A percentile compares a stretch with the other conserved stretches of the same genome.
These are phyloP conservation scores for Drosophila pseudotalamancana DNA, from an alignment of 2,888 invertebrate species.

Conservation along the genomic window DNA sequence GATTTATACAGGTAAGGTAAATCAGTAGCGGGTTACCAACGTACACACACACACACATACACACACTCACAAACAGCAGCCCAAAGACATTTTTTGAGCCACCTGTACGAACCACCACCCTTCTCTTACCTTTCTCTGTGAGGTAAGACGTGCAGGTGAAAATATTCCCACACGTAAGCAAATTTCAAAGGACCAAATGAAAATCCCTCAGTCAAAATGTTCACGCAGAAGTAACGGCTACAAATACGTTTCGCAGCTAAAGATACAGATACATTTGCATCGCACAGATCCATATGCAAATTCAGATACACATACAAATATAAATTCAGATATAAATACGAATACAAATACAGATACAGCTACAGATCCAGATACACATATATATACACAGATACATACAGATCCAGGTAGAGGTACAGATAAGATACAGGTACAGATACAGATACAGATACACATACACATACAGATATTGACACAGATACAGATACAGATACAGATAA, in stretches of 20 bases:
- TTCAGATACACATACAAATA: constrained; percentile 1
- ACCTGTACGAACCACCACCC: not conserved
- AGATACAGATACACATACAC: too few relatives aligned
- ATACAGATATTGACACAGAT: too few relatives aligned
- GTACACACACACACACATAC: constrained; percentile 23
- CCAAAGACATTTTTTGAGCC: constrained; percentile 33
- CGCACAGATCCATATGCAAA: not conserved
- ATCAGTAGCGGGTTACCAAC: constrained; percentile 78
- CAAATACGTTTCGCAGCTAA: not conserved
- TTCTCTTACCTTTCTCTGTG: not conserved
- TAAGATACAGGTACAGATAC: constrained; percentile 7
- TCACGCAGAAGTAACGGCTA: constrained; percentile 18
- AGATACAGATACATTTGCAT: constrained; percentile 5
- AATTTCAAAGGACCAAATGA: constrained; percentile 58
- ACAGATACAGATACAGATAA: too few relatives aligned
- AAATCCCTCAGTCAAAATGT: constrained; percentile 35
- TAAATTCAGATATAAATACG: constrained; percentile 1
- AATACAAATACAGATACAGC: constrained; percentile 3
- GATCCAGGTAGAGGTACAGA: too few relatives aligned
- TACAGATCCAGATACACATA: constrained; percentile 2
- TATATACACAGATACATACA: constrained; percentile 1
- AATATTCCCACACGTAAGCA: constrained; percentile 77
- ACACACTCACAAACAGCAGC: constrained; percentile 17
- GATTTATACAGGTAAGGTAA: constrained; percentile 79
- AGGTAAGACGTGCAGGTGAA: constrained; percentile 62